Base-by-base conservation (phyloP, 2,888 invertebrate species). In the Hydroisotoma schaefferi region DNA sequence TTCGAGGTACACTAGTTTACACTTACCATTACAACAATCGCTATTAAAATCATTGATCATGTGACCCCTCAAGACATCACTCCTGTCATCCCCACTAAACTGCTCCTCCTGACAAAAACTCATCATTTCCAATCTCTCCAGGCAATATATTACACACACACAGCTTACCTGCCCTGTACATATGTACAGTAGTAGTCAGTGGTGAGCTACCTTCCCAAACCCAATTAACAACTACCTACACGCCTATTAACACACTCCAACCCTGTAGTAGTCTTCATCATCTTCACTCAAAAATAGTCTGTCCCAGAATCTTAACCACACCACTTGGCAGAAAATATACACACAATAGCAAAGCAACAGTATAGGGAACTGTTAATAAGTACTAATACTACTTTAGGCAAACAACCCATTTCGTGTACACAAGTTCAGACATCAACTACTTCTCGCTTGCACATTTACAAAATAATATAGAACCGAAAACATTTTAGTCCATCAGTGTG, bases 11-110 rank as follows among this genome's bases (percentile, higher is more conserved):
- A 49, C 46, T 23, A 22, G 27, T 49, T 49, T 49, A 49, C 49
- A 49, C 49, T 49, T 8, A 40, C 4, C 26, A 25, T 49, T 49
- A 49, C 49, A 49, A 49, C 27, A 49, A 49, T 49, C 49, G 28
- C 49, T 18, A 28, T 49, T 49, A 49, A 49, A 49, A 49, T 49
- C 55, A 57, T 57, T 57, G 57, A 57, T 57, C 57, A 57, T 57
- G 57, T 57, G 57, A 57, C 57, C 57, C 57, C 57, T 57, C 43
- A 57, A 57, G 57, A 57, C 57, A 51, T 57, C 57, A 51, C 57
- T 57, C 51, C 51, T 57, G 51, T 57, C 57, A 57, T 51, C 57
- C 49, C 57, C 57, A 46, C 33, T 47, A 43, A 40, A 38, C 15
- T 20, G 6, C n/a, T 20, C 20, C 40, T 20, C 40, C n/a, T 18